phyloP scores from a whole-genome alignment of 2,113 vertebrate species.

The Illadopsis cleaveri region DNA sequence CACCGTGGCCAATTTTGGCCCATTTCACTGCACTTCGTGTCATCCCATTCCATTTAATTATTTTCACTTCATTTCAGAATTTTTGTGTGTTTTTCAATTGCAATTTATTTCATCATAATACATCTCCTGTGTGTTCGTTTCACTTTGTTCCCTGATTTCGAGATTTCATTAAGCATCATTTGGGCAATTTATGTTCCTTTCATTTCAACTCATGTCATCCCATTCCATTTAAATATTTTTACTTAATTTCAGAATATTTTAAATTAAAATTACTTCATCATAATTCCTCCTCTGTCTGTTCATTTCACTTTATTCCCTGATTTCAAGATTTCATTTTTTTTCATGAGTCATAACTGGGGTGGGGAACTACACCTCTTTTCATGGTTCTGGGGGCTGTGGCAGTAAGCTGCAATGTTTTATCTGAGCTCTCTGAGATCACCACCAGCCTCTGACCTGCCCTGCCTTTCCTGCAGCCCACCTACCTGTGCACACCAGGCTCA shows the following conservation, averaged over 20 bases:
- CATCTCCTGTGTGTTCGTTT: neutral
- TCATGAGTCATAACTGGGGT: neutral
- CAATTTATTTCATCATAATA: neutral
- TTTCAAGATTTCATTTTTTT: neutral
- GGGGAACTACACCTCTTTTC: neutral
- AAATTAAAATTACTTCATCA: neutral
- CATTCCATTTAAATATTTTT: neutral
- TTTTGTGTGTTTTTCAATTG: neutral
- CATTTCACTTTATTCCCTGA: neutral
- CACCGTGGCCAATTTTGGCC: accelerated
- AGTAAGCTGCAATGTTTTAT: neutral
- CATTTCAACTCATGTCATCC: neutral
- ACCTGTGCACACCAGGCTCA: neutral
- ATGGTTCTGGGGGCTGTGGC: accelerated
- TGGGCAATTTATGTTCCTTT: neutral
- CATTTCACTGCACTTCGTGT: neutral
- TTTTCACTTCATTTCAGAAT: neutral
- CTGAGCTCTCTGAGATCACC: neutral
- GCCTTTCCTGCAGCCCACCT: neutral
- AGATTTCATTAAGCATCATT: neutral
- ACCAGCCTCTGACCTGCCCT: neutral
- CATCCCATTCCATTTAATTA: neutral
- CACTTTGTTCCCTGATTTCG: neutral
- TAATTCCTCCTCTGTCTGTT: neutral
- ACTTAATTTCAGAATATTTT: neutral